phyloP scores from a whole-genome alignment of 2,113 vertebrate species.

The Aptenodytes forsteri region DNA sequence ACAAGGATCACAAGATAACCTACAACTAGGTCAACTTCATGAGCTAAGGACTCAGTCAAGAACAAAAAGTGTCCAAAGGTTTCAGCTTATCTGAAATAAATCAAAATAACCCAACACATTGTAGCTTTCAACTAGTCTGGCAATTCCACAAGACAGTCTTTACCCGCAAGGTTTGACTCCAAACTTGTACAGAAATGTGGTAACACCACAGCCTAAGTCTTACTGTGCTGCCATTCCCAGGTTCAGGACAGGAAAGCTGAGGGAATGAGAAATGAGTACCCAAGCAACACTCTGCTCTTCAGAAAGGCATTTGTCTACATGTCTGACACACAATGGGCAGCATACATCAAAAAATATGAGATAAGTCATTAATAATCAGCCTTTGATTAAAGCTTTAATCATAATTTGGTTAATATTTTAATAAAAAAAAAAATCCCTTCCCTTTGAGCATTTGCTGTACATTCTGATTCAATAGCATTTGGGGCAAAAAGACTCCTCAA shows the following conservation, averaged over 20 bases:
- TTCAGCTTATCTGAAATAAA: background rate
- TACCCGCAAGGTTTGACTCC: background rate
- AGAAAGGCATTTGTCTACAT: background rate
- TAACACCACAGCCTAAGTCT: background rate
- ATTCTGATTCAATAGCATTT: background rate
- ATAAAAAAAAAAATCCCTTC: background rate
- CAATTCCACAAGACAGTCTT: background rate
- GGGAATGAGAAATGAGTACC: background rate
- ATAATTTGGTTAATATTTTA: background rate
- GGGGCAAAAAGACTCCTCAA: background rate
- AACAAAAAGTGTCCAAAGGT: background rate
- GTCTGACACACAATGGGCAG: background rate
- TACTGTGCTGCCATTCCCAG: background rate
- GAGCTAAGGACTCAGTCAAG: background rate
- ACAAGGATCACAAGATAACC: background rate
- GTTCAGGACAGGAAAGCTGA: background rate
- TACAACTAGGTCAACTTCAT: background rate
- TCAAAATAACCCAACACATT: background rate
- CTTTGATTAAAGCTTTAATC: background rate
- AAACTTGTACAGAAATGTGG: background rate
- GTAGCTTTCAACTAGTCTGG: background rate
- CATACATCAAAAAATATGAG: background rate
- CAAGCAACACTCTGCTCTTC: background rate
- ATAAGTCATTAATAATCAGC: background rate
- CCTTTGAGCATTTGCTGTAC: background rate